Percentiles rank a stretch among this genome's conserved stretches.
Evolutionary conservation across 2,888 invertebrate species (phyloP).

Genomic region (Idaea aversata): DNA sequence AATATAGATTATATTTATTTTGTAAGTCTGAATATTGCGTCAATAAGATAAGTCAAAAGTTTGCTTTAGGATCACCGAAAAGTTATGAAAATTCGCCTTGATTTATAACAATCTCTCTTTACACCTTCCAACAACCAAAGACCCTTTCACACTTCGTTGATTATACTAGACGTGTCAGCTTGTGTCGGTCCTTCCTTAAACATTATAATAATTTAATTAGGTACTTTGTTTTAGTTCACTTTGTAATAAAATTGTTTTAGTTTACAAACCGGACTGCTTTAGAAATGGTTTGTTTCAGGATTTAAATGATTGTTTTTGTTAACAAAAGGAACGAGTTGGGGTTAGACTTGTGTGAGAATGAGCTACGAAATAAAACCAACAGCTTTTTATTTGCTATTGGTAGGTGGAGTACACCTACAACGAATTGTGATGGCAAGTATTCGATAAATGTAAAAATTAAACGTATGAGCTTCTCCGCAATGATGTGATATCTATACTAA

Average conservation of each 20-base stretch:
- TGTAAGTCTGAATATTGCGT: no score
- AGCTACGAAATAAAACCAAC: neutral
- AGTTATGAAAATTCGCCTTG: no score
- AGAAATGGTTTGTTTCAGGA: neutral
- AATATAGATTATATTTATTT: no score
- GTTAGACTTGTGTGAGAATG: neutral
- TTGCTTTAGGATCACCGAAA: no score
- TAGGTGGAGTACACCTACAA: no score
- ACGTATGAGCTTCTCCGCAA: no score
- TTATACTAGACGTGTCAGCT: neutral
- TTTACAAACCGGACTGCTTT: neutral
- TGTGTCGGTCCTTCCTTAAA: neutral
- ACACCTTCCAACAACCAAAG: neutral
- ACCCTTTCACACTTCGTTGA: neutral
- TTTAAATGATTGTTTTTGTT: neutral
- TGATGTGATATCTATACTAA: no score
- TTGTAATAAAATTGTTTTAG: neutral
- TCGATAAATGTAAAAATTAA: no score
- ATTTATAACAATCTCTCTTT: no score
- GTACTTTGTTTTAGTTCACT: neutral
- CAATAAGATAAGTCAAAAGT: no score
- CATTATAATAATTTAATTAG: neutral
- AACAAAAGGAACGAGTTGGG: neutral
- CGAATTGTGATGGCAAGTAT: no score
- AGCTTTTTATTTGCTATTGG: neutral